Percentiles rank a stretch among this genome's conserved stretches.
Conservation (phyloP, 1,140 invertebrate species). For the Drosophila fuyamai region DNA sequence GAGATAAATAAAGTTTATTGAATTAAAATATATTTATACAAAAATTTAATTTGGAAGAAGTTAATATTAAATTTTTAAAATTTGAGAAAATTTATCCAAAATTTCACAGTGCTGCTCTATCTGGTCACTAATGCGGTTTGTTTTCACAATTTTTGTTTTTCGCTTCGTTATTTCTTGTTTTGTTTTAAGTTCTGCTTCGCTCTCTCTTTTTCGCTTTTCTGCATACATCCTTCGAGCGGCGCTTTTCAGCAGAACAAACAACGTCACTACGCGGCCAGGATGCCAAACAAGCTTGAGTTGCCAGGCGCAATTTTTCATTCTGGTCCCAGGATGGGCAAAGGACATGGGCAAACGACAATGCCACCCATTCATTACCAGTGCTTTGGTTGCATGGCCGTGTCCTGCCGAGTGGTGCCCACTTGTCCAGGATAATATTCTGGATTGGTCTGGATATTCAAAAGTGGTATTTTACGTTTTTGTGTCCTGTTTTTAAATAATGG, state of each 20-base stretch:
- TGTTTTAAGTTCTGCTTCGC: conserved; percentile 57
- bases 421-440: not conserved
- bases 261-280: conserved; percentile 76
- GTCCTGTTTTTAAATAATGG: too few species aligned
- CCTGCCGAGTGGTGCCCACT: conserved; percentile 16
- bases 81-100: not conserved
- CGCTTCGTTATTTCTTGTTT: conserved; percentile 79
- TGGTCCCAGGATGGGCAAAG: conserved; percentile 31
- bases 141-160: conserved; percentile 70
- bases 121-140: conserved; percentile 77
- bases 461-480: too few species aligned
- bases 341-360: conserved; percentile 29
- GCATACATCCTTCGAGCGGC: conserved; percentile 18
- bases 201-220: conserved; percentile 24
- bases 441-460: not conserved
- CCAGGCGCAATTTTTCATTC: conserved; percentile 76
- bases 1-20: too few species aligned
- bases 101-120: conserved; percentile 17
- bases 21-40: too few species aligned
- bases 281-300: conserved; percentile 79
- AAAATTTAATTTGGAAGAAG: not conserved
- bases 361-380: conserved; percentile 74
- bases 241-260: conserved; percentile 64
- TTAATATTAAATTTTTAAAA: not conserved
- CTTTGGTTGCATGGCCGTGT: conserved; percentile 54